These are phyloP conservation scores for Globia sparganii DNA, from an alignment of 2,888 invertebrate species.

Conservation along the genomic window DNA sequence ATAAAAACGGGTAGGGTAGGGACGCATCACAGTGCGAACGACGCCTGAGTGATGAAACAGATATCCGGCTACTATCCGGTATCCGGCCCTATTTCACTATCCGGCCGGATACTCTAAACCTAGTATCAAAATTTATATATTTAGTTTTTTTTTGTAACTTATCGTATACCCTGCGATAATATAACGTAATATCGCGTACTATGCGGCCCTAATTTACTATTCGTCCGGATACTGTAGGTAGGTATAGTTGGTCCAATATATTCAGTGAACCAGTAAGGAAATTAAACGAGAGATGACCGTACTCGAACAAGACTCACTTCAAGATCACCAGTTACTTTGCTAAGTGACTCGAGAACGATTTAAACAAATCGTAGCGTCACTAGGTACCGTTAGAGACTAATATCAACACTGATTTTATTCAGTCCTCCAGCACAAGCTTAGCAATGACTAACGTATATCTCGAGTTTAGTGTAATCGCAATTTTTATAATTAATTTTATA, in stretches of 20 bases:
- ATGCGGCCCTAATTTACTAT: not conserved
- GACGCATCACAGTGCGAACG: not conserved
- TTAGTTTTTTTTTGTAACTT: not conserved
- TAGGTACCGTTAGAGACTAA: conserved; percentile 29
- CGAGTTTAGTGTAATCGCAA: not conserved
- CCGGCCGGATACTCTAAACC: not conserved
- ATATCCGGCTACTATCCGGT: not conserved
- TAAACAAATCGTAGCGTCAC: conserved; percentile 23
- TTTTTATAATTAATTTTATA: conserved; percentile 45
- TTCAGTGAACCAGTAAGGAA: not conserved
- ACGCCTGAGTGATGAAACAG: not conserved
- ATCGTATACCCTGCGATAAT: not conserved
- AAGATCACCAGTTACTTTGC: not conserved
- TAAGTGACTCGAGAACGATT: conserved; percentile 17
- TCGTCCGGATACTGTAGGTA: too few species aligned
- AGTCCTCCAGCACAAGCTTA: not conserved
- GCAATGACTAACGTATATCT: conserved; percentile 42
- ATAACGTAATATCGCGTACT: not conserved
- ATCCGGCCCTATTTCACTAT: not conserved
- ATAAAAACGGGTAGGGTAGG: not conserved
- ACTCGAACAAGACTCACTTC: conserved; percentile 3
- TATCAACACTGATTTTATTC: conserved; percentile 32
- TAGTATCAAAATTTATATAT: not conserved
- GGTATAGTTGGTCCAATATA: not conserved
- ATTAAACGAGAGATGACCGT: not conserved